Conservation (phyloP, 2,797 vertebrate genomes). For the Poecilia velifera region DNA sequence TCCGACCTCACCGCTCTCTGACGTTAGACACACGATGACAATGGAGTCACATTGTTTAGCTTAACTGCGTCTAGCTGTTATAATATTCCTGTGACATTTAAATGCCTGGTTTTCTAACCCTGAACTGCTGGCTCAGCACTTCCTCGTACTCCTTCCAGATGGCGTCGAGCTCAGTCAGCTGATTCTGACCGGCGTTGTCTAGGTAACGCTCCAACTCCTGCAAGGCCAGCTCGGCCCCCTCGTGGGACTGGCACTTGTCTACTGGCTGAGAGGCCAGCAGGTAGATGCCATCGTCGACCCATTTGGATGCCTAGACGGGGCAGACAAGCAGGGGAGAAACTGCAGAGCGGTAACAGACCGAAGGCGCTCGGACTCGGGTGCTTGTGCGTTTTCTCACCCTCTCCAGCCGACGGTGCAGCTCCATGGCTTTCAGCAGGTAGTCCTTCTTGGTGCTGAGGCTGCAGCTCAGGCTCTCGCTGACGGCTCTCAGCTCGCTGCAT, state of each 20-base stretch:
- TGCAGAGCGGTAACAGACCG: neutral
- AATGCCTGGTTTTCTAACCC: conserved; percentile 74
- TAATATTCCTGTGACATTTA: conserved; percentile 3
- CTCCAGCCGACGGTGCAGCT: conserved; percentile 88
- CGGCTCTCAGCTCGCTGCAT: conserved; percentile 87
- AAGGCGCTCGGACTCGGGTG: neutral
- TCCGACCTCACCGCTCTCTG: neutral
- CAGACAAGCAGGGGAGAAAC: neutral
- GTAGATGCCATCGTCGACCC: conserved; percentile 96
- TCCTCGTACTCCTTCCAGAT: conserved; percentile 87
- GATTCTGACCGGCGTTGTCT: conserved; percentile 85
- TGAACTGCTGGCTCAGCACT: conserved; percentile 89
- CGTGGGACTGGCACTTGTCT: conserved; percentile 97
- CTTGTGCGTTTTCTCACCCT: conserved; percentile 76
- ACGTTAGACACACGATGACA: neutral
- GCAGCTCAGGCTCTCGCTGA: conserved; percentile 78
- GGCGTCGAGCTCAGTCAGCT: conserved; percentile 83
- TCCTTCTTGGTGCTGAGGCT: conserved; percentile 78
- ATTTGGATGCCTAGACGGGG: conserved; percentile 87
- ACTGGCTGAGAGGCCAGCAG: conserved; percentile 94
- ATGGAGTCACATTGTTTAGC: neutral
- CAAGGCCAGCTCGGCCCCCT: conserved; percentile 94
- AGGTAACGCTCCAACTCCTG: conserved; percentile 94
- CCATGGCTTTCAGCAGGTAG: conserved; percentile 88
- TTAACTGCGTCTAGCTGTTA: neutral